phyloP scores from a whole-genome alignment of 2,113 vertebrate genomes.

The Lepidothrix coronata region DNA sequence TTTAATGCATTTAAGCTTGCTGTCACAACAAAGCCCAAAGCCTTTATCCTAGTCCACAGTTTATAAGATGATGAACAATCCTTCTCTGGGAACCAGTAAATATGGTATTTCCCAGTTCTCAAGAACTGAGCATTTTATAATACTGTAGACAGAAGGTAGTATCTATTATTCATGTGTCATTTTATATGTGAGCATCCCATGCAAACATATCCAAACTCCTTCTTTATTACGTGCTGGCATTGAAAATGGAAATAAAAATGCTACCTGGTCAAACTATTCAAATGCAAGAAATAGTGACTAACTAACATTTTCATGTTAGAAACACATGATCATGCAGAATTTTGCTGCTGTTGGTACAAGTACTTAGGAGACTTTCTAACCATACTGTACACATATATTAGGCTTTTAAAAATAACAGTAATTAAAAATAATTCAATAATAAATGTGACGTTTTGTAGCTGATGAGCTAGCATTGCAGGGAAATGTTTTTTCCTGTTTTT shows the following conservation, averaged over 20 bases:
- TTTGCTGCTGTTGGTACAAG: not conserved
- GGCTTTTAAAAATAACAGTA: not conserved
- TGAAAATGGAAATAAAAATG: not conserved
- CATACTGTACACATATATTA: not conserved
- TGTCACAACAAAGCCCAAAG: not conserved
- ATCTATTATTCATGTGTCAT: not conserved
- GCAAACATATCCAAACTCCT: not conserved
- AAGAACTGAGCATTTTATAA: not conserved
- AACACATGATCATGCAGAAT: not conserved
- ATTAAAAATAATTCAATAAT: not conserved
- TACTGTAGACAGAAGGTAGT: not conserved
- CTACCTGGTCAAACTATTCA: not conserved
- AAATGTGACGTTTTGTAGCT: not conserved
- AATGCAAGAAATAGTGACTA: not conserved
- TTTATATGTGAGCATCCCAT: not conserved
- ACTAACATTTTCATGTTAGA: not conserved
- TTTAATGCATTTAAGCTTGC: not conserved
- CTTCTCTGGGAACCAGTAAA: not conserved
- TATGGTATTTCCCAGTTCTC: not conserved
- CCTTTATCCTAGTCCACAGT: not conserved
- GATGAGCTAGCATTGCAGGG: not conserved
- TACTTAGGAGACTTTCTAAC: not conserved
- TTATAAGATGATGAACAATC: not conserved
- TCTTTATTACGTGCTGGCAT: not conserved
- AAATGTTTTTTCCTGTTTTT: not conserved